A percentile compares a stretch with the other conserved stretches of the same genome.
Evolutionary conservation across 2,113 vertebrate genomes (phyloP).

Genomic region (Merops nubicus): DNA sequence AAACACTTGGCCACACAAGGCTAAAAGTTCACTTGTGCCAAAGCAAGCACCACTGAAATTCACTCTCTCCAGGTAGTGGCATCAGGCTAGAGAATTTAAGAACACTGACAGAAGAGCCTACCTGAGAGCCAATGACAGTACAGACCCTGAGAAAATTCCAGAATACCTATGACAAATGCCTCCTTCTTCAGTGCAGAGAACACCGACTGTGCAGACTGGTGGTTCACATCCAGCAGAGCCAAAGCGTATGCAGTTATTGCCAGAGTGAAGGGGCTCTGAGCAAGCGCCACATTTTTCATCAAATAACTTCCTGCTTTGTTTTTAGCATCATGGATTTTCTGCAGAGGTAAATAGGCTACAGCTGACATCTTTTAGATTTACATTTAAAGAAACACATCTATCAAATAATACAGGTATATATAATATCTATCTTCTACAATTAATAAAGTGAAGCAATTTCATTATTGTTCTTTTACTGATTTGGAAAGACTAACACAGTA

Average conservation of each 20-base stretch:
- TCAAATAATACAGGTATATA: fast-evolving
- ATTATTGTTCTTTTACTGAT: background rate
- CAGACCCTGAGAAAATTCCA: background rate
- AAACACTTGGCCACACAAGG: background rate
- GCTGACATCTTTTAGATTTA: background rate
- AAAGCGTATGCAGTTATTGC: slow-evolving; percentile 86
- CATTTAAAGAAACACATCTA: background rate
- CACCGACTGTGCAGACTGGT: background rate
- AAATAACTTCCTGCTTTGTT: slow-evolving; percentile 79
- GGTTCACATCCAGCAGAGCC: slow-evolving; percentile 71
- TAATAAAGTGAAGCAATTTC: background rate
- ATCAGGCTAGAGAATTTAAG: background rate
- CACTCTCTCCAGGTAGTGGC: background rate
- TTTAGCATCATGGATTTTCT: slow-evolving; percentile 80
- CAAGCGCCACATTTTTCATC: slow-evolving; percentile 48
- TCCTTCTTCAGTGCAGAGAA: slow-evolving; percentile 72
- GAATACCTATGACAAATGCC: slow-evolving; percentile 79
- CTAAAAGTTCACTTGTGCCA: background rate
- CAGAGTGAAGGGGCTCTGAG: slow-evolving; percentile 83
- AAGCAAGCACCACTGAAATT: background rate
- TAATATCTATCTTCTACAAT: background rate
- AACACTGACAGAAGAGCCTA: background rate
- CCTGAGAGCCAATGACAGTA: background rate
- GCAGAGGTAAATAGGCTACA: slow-evolving; percentile 12
- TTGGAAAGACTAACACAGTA: background rate